Evolutionary conservation across 2,888 invertebrate genomes (phyloP).

Genomic region (Drosophila affinis): DNA sequence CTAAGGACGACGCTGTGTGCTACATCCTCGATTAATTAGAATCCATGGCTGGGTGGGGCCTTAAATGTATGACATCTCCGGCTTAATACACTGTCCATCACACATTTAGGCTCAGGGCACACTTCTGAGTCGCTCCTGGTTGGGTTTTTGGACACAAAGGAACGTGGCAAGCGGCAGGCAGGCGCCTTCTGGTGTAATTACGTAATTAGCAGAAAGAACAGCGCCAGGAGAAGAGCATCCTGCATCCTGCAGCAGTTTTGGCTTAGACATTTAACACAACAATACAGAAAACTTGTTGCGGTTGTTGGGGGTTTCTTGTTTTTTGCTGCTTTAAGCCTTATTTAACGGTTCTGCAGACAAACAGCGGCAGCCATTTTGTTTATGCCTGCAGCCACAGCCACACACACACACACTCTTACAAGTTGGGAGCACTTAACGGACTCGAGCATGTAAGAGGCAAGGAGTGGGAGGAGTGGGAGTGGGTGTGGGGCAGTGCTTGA

Average conservation of each 20-base stretch:
- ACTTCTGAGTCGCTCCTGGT: too few species aligned
- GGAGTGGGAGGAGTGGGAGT: neutral
- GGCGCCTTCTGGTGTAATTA: slow-evolving; percentile 48
- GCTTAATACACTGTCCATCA: too few species aligned
- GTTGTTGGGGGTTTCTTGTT: slow-evolving; percentile 8
- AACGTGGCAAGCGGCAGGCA: neutral
- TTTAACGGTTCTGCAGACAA: slow-evolving; percentile 66
- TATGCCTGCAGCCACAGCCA: slow-evolving; percentile 51
- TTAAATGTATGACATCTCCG: too few species aligned
- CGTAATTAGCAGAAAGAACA: slow-evolving; percentile 65
- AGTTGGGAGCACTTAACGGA: slow-evolving; percentile 52
- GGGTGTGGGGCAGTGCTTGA: slow-evolving; percentile 4
- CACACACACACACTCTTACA: slow-evolving; percentile 19
- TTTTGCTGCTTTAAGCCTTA: slow-evolving; percentile 68
- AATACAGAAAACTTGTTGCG: slow-evolving; percentile 39
- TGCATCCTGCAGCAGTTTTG: slow-evolving; percentile 43
- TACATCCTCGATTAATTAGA: too few species aligned
- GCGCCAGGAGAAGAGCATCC: slow-evolving; percentile 12
- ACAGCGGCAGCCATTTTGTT: slow-evolving; percentile 71
- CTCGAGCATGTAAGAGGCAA: neutral
- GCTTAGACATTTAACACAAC: slow-evolving; percentile 62
- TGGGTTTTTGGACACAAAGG: too few species aligned
- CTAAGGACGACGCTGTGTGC: too few species aligned
- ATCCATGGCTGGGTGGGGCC: too few species aligned
- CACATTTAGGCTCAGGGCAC: too few species aligned